Conservation (phyloP, 2,113 vertebrate species). For the Lipophrys pholis region DNA sequence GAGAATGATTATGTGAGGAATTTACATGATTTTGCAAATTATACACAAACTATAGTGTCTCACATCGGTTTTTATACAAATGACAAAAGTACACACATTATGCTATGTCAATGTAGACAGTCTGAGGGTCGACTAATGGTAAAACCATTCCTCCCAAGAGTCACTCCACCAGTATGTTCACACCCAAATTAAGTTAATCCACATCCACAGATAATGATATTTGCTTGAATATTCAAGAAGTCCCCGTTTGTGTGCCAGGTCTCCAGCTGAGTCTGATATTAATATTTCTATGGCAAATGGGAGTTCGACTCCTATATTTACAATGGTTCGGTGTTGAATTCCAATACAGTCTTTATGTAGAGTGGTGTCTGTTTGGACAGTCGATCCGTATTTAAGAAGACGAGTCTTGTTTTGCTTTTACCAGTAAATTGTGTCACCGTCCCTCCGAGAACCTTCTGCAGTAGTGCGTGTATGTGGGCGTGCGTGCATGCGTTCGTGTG, state of each 20-base stretch:
- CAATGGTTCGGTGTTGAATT: background rate
- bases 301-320: no score
- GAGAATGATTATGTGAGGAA: conserved; percentile 10
- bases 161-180: conserved; percentile 63
- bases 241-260: conserved; percentile 44
- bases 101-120: no score
- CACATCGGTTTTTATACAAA: conserved; percentile 37
- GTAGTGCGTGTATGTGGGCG: conserved; percentile 13
- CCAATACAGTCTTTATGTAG: conserved; percentile 12
- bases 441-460: conserved; percentile 55
- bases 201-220: conserved; percentile 76
- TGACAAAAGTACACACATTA: no score
- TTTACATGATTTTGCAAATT: no score
- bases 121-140: conserved; percentile 8
- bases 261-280: conserved; percentile 29
- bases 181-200: conserved; percentile 70
- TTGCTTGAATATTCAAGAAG: conserved; percentile 69
- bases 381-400: conserved; percentile 52
- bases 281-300: conserved; percentile 8
- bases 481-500: no score
- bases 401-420: conserved; percentile 55
- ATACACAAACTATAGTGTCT: background rate
- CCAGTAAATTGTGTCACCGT: conserved; percentile 63
- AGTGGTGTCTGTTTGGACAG: conserved; percentile 31
- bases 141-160: conserved; percentile 57